Evolutionary conservation across 1,140 invertebrate species (phyloP).

Genomic region (Heterodera carotae): DNA sequence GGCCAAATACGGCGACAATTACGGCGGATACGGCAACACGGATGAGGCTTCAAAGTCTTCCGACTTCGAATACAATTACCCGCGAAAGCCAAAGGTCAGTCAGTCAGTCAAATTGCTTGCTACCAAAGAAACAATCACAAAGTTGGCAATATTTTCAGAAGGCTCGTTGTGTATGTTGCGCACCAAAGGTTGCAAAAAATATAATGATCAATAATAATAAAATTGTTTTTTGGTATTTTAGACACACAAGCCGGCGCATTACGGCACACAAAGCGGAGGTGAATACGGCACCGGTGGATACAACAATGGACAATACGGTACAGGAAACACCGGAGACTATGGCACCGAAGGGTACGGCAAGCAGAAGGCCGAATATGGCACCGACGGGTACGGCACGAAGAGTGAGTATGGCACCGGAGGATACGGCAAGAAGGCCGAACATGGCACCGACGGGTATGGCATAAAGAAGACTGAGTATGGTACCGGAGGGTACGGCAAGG

Average conservation of each 20-base stretch:
- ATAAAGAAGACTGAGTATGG: constrained; percentile 2
- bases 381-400: neutral
- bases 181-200: constrained; percentile 1
- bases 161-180: constrained; percentile 26
- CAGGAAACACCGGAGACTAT: no score
- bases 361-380: neutral
- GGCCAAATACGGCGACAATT: neutral
- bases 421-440: neutral
- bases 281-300: neutral
- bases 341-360: constrained; percentile 1
- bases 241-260: neutral
- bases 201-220: neutral
- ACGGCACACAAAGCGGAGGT: neutral
- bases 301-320: no score
- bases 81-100: neutral
- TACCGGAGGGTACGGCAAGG: neutral
- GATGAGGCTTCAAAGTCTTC: no score
- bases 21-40: neutral
- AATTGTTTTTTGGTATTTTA: neutral
- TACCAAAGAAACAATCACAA: neutral
- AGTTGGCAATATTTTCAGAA: neutral
- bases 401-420: neutral
- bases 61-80: neutral
- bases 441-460: constrained; percentile 1
- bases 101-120: neutral